Percentiles rank a stretch among this genome's conserved stretches.
Evolutionary conservation across 2,113 vertebrate species (phyloP).

Genomic region (Alligator mississippiensis): DNA sequence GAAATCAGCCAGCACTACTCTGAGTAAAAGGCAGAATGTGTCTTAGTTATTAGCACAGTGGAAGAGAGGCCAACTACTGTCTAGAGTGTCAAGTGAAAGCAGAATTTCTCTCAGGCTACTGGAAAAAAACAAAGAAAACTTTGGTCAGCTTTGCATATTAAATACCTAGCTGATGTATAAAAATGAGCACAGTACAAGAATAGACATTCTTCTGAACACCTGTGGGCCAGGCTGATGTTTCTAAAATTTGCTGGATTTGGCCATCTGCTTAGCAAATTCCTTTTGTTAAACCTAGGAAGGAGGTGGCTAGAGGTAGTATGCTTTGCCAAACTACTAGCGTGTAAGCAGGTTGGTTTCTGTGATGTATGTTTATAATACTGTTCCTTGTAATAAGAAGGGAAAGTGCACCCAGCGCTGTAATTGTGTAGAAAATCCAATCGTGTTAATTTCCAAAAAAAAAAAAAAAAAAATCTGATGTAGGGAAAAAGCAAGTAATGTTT

Average conservation of each 20-base stretch:
- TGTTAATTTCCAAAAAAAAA: conserved; percentile 33
- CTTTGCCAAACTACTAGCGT: conserved; percentile 45
- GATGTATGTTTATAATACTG: background rate
- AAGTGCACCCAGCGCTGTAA: background rate
- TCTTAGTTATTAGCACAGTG: background rate
- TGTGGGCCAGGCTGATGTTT: conserved; percentile 2
- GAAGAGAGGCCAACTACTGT: background rate
- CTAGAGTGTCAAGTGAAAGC: background rate
- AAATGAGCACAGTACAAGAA: conserved; percentile 15
- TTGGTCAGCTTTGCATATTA: background rate
- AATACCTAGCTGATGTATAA: background rate
- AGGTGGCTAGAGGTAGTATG: conserved; percentile 5
- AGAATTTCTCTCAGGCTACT: background rate
- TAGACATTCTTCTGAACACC: conserved; percentile 36
- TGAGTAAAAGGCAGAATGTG: background rate
- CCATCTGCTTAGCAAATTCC: conserved; percentile 23
- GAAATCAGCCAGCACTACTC: background rate
- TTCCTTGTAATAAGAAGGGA: background rate
- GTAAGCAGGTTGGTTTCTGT: background rate
- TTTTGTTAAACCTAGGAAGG: conserved; percentile 59
- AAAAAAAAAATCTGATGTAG: background rate
- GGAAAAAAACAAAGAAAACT: background rate
- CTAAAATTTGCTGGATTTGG: conserved; percentile 43
- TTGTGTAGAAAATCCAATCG: conserved; percentile 11
- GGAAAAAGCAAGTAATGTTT: background rate